Evolutionary conservation across 1,140 invertebrate species (phyloP).

Genomic region (Leptoteleia sp.): DNA sequence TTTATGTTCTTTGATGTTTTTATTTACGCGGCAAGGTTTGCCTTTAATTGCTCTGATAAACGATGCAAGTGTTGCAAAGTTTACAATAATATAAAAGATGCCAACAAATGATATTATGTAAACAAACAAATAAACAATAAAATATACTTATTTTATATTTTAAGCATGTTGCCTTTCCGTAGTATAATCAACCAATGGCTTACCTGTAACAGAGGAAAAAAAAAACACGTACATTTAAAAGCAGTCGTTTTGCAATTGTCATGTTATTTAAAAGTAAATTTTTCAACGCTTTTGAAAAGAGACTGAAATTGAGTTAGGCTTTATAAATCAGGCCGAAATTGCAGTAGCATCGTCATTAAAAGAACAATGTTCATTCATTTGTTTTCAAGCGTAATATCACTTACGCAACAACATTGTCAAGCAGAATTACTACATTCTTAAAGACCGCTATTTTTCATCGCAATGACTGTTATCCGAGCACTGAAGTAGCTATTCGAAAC

Average conservation of each 20-base stretch:
- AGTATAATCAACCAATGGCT: constrained; percentile 5
- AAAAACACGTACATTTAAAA: constrained; percentile 4
- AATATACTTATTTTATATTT: too few relatives aligned
- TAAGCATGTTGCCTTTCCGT: neutral
- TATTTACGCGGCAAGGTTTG: too few relatives aligned
- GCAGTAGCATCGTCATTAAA: constrained; percentile 44
- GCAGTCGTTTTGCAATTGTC: too few relatives aligned
- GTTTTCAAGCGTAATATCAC: constrained; percentile 62
- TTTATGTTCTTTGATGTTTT: too few relatives aligned
- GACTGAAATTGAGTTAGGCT: constrained; percentile 42
- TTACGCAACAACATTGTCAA: constrained; percentile 65
- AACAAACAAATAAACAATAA: too few relatives aligned
- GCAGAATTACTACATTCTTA: constrained; percentile 54
- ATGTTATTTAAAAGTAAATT: neutral
- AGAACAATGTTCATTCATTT: constrained; percentile 65
- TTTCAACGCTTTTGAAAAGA: neutral
- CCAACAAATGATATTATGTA: too few relatives aligned
- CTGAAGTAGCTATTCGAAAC: too few relatives aligned
- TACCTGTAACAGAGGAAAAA: constrained; percentile 65
- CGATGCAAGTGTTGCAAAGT: too few relatives aligned
- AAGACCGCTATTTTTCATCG: too few relatives aligned
- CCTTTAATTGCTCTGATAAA: too few relatives aligned
- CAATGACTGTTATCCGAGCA: too few relatives aligned
- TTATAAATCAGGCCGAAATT: constrained; percentile 52
- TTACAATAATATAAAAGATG: too few relatives aligned